A percentile compares a stretch with the other conserved stretches of the same genome.
phyloP scores from a whole-genome alignment of 2,113 vertebrate species.

The Notarius lentiginosus region DNA sequence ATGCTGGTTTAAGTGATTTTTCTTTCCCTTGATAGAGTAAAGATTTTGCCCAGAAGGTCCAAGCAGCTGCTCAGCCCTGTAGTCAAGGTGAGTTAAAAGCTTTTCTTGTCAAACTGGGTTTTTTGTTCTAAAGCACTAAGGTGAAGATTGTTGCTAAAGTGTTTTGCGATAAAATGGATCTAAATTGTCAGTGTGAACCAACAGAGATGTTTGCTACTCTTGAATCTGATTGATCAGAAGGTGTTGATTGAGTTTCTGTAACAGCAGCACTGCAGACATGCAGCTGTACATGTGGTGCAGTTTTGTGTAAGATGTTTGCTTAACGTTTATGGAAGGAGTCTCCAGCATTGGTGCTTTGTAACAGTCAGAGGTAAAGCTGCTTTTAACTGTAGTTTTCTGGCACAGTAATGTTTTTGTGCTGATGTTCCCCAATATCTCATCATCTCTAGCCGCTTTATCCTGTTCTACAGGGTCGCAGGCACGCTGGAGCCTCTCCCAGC shows the following conservation, averaged over 20 bases:
- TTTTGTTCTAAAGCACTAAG: neutral
- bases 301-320: neutral
- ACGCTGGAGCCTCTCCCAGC: too few relatives aligned
- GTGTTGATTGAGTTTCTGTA: neutral
- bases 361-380: neutral
- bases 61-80: conserved; percentile 5
- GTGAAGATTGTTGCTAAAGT: neutral
- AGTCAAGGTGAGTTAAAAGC: conserved; percentile 36
- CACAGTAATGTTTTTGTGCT: neutral
- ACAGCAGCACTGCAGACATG: neutral
- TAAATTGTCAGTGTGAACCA: neutral
- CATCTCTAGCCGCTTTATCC: too few relatives aligned
- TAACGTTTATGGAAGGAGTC: neutral
- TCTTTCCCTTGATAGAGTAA: conserved; percentile 60
- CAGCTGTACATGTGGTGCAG: neutral
- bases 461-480: too few relatives aligned
- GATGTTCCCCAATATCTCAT: neutral
- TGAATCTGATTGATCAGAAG: neutral
- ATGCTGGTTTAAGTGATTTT: neutral
- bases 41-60: conserved; percentile 57
- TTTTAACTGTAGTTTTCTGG: neutral
- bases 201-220: neutral
- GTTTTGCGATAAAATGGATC: neutral
- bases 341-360: neutral
- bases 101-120: neutral